These are phyloP conservation scores for Bostrychus sinensis DNA, from an alignment of 2,113 vertebrate genomes.

Conservation along the genomic window DNA sequence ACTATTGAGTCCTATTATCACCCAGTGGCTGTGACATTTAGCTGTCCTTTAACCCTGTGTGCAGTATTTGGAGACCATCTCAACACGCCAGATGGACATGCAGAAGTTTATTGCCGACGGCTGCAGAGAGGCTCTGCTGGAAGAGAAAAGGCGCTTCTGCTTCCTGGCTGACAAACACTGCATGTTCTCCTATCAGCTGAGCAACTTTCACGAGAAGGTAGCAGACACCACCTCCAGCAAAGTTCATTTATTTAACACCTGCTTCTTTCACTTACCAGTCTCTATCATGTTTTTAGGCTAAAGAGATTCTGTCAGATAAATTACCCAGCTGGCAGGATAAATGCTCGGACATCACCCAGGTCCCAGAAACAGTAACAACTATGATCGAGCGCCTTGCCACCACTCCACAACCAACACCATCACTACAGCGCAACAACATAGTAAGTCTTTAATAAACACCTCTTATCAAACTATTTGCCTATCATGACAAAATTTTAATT, in stretches of 20 bases:
- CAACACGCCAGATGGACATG: conserved; percentile 90
- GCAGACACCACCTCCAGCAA: conserved; percentile 20
- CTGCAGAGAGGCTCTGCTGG: conserved; percentile 91
- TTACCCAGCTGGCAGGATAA: conserved; percentile 91
- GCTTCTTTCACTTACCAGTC: neutral
- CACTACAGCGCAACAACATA: conserved; percentile 76
- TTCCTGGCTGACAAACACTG: conserved; percentile 98
- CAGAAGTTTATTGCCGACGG: conserved; percentile 94
- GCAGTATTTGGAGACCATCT: conserved; percentile 90
- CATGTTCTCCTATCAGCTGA: conserved; percentile 85
- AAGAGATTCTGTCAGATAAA: conserved; percentile 85
- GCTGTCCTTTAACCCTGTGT: conserved; percentile 33
- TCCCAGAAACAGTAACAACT: conserved; percentile 86
- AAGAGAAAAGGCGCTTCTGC: conserved; percentile 96
- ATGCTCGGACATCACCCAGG: conserved; percentile 88
- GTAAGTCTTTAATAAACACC: conserved; percentile 71
- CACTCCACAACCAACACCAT: conserved; percentile 84
- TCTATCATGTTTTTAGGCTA: conserved; percentile 79
- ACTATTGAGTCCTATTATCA: neutral
- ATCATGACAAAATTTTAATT: too few relatives aligned
- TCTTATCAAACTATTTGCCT: neutral
- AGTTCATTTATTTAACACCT: neutral
- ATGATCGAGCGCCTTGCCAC: conserved; percentile 88
- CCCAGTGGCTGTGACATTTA: neutral
- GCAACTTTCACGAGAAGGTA: conserved; percentile 88